phyloP scores from a whole-genome alignment of 2,113 vertebrate genomes.

The Porphyrio hochstetteri region DNA sequence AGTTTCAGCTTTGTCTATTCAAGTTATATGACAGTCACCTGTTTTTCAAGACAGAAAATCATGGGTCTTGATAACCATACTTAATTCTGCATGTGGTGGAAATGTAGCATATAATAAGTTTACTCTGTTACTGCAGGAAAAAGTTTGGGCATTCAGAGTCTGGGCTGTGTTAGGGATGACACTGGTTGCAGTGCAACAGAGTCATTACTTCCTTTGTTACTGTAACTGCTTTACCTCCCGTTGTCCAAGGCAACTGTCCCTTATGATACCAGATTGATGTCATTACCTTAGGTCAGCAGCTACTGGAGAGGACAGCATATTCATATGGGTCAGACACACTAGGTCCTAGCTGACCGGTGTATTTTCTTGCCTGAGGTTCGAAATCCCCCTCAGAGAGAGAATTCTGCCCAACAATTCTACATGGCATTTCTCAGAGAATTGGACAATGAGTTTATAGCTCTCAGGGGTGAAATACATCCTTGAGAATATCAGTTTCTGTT shows the following conservation, averaged over 20 bases:
- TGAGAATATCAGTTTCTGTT: neutral
- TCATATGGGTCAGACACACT: neutral
- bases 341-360: neutral
- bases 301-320: neutral
- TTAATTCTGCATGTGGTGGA: neutral
- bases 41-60: neutral
- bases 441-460: neutral
- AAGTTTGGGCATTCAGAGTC: neutral
- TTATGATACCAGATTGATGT: neutral
- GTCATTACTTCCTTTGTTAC: neutral
- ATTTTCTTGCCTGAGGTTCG: neutral
- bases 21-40: neutral
- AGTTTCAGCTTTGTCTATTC: neutral
- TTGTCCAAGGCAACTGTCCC: neutral
- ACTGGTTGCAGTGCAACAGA: neutral
- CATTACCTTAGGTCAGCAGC: neutral
- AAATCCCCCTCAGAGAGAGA: neutral
- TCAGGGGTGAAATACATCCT: neutral
- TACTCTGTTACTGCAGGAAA: neutral
- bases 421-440: neutral
- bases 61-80: neutral
- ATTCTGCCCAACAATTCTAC: neutral
- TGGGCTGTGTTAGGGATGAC: neutral
- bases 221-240: neutral
- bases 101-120: neutral